A percentile compares a stretch with the other conserved stretches of the same genome.
phyloP scores from a whole-genome alignment of 2,888 invertebrate species.

The Octonoba sinensis region DNA sequence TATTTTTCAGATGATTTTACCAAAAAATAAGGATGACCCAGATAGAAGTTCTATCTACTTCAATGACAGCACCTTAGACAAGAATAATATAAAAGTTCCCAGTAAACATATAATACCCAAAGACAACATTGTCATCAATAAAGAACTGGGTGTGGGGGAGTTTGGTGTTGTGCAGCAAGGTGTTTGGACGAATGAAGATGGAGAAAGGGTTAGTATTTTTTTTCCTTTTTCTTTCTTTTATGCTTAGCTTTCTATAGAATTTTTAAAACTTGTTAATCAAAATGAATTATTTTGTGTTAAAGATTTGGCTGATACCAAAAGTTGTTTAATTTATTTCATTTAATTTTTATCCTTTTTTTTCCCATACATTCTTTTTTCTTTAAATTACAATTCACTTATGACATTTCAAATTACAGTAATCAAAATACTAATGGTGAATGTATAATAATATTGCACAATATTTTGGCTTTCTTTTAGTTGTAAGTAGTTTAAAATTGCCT shows the following conservation, averaged over 20 bases:
- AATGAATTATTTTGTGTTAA: not conserved
- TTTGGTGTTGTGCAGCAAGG: constrained; percentile 99
- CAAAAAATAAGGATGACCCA: constrained; percentile 58
- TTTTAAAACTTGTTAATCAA: not conserved
- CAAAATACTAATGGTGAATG: too few relatives aligned
- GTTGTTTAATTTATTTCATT: too few relatives aligned
- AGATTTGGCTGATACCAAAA: not conserved
- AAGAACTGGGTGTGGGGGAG: constrained; percentile 95
- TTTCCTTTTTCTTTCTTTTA: not conserved
- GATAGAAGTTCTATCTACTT: constrained; percentile 57
- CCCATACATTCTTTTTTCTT: too few relatives aligned
- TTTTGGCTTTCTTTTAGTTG: too few relatives aligned
- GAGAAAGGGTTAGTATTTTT: constrained; percentile 80
- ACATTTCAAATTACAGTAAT: too few relatives aligned
- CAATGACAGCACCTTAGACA: constrained; percentile 44
- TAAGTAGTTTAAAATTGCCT: too few relatives aligned
- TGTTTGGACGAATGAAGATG: constrained; percentile 92
- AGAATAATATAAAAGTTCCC: constrained; percentile 52
- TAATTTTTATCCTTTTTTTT: too few relatives aligned
- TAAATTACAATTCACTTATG: too few relatives aligned
- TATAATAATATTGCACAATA: too few relatives aligned
- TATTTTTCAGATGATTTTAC: constrained; percentile 59
- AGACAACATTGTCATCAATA: constrained; percentile 91
- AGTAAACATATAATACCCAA: constrained; percentile 86
- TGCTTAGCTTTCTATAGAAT: not conserved